These are phyloP conservation scores for Meleagris gallopavo DNA, from an alignment of 2,113 vertebrate genomes.

Conservation along the genomic window DNA sequence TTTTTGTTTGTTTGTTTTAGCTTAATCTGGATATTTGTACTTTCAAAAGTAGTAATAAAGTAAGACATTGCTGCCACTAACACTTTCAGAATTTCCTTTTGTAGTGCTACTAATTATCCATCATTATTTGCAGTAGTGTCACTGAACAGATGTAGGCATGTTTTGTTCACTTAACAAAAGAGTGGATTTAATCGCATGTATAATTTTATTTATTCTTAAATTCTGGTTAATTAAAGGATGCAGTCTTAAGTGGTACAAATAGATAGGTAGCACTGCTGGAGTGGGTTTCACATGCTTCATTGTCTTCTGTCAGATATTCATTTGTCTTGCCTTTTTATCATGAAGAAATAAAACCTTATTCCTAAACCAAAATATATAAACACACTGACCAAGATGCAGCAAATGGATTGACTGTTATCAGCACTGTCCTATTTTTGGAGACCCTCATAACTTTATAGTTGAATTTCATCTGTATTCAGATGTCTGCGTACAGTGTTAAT, in stretches of 20 bases:
- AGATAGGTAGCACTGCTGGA: background rate
- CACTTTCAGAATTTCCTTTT: background rate
- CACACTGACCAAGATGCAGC: background rate
- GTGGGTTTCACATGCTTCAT: background rate
- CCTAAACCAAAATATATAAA: background rate
- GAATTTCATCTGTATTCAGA: background rate
- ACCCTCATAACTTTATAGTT: background rate
- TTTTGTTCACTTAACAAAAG: background rate
- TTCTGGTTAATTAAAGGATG: background rate
- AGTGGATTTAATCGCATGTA: background rate
- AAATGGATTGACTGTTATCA: background rate
- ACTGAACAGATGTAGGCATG: background rate
- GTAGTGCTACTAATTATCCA: fast-evolving
- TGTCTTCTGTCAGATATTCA: background rate
- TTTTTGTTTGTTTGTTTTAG: background rate
- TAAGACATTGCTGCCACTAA: background rate
- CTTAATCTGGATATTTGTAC: background rate
- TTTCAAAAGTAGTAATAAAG: background rate
- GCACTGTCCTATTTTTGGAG: background rate
- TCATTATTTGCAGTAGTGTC: fast-evolving
- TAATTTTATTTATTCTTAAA: background rate
- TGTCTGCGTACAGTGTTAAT: background rate
- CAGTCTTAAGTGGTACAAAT: background rate
- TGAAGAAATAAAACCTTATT: background rate
- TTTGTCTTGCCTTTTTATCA: background rate